These are phyloP conservation scores for Macrotus californicus DNA, from an alignment of 2,113 vertebrate genomes.

Conservation along the genomic window DNA sequence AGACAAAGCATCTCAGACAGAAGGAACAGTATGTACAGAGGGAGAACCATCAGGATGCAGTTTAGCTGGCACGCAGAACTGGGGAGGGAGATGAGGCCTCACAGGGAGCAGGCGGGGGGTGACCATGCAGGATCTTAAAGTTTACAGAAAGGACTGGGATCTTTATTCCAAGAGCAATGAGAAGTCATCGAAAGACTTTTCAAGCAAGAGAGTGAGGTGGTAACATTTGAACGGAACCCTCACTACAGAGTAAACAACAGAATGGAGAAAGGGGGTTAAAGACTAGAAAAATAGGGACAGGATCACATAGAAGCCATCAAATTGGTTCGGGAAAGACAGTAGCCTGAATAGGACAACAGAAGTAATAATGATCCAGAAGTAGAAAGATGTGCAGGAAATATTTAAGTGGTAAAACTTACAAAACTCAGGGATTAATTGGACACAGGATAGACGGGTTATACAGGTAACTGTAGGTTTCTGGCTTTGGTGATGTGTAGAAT, in stretches of 20 bases:
- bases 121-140: background rate
- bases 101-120: background rate
- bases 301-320: background rate
- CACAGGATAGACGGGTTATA: background rate
- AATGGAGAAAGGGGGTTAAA: background rate
- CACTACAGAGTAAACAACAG: background rate
- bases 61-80: background rate
- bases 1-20: background rate
- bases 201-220: background rate
- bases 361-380: background rate
- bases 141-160: background rate
- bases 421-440: background rate
- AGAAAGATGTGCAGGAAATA: background rate
- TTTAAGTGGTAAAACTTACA: background rate
- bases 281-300: background rate
- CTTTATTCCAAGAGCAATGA: background rate
- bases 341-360: background rate
- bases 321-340: background rate
- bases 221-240: background rate
- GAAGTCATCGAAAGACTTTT: background rate
- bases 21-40: background rate
- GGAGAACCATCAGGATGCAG: background rate
- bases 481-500: background rate
- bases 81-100: background rate
- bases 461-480: background rate